Percentiles rank a stretch among this genome's conserved stretches.
phyloP scores from a whole-genome alignment of 92 coral and sea anemone species.

The Desmophyllum pertusum region DNA sequence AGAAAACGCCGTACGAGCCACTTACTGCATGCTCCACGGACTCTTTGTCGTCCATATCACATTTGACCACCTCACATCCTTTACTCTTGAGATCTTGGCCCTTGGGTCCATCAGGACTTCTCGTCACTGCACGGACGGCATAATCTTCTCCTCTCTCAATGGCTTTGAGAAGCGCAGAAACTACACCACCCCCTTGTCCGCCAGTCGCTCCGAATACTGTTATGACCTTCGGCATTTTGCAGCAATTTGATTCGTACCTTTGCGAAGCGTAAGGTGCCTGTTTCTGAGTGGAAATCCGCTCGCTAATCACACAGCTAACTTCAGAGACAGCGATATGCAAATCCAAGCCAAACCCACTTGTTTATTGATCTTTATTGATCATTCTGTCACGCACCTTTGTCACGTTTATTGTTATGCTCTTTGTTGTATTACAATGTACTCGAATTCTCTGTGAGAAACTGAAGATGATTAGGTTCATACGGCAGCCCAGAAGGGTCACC shows the following conservation, averaged over 20 bases:
- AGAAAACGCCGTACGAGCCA: slow-evolving; percentile 74
- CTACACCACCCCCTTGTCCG: slow-evolving; percentile 78
- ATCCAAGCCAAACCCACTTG: neutral
- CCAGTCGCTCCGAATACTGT: slow-evolving; percentile 83
- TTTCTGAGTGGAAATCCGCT: neutral
- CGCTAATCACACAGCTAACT: neutral
- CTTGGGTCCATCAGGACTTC: slow-evolving; percentile 60
- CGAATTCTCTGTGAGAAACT: no score
- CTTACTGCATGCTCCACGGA: slow-evolving; percentile 63
- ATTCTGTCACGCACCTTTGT: slow-evolving; percentile 1
- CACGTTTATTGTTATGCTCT: neutral
- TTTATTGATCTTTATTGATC: neutral
- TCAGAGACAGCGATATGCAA: slow-evolving; percentile 13
- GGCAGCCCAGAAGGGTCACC: no score
- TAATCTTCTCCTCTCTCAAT: slow-evolving; percentile 30
- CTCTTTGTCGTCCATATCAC: slow-evolving; percentile 67
- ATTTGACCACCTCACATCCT: slow-evolving; percentile 68
- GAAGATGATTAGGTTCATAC: neutral
- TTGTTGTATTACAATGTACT: no score
- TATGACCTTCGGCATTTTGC: slow-evolving; percentile 48
- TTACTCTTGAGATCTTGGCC: slow-evolving; percentile 60
- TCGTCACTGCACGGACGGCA: slow-evolving; percentile 69
- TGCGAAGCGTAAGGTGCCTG: neutral
- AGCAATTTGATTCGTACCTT: no score
- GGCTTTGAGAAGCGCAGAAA: slow-evolving; percentile 42